Evolutionary conservation across 2,113 vertebrate genomes (phyloP).

Genomic region (Paraplagusia blochii): DNA sequence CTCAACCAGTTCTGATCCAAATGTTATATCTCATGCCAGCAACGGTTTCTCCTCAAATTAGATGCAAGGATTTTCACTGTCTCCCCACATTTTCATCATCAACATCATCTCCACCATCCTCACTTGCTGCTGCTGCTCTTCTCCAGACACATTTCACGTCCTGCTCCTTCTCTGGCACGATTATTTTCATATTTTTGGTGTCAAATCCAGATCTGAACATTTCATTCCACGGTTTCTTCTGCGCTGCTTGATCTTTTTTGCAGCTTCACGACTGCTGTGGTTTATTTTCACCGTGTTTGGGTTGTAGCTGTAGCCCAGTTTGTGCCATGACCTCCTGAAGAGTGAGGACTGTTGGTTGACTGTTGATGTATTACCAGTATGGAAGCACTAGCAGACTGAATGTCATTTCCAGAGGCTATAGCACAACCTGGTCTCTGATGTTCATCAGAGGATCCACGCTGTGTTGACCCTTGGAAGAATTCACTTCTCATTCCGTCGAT

Average conservation of each 20-base stretch:
- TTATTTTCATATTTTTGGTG: constrained; percentile 5
- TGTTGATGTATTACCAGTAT: constrained; percentile 7
- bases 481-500: constrained; percentile 28
- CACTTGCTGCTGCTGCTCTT: not conserved
- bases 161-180: no score
- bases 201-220: constrained; percentile 22
- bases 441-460: constrained; percentile 25
- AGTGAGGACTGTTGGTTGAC: constrained; percentile 6
- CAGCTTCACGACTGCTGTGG: not conserved
- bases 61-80: not conserved
- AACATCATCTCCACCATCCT: constrained; percentile 9
- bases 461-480: constrained; percentile 17
- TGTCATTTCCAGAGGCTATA: constrained; percentile 36
- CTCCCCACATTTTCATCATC: not conserved
- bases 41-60: constrained; percentile 12
- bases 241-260: constrained; percentile 33
- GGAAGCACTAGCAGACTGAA: constrained; percentile 38
- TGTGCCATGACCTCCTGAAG: constrained; percentile 35
- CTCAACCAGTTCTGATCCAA: not conserved
- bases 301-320: constrained; percentile 29
- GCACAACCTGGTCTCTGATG: constrained; percentile 47
- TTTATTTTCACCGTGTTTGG: constrained; percentile 4
- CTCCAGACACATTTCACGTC: not conserved
- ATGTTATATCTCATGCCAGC: constrained; percentile 11
- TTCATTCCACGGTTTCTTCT: constrained; percentile 12